Evolutionary conservation across 2,888 invertebrate genomes (phyloP).

Genomic region (Cantharis rufa): DNA sequence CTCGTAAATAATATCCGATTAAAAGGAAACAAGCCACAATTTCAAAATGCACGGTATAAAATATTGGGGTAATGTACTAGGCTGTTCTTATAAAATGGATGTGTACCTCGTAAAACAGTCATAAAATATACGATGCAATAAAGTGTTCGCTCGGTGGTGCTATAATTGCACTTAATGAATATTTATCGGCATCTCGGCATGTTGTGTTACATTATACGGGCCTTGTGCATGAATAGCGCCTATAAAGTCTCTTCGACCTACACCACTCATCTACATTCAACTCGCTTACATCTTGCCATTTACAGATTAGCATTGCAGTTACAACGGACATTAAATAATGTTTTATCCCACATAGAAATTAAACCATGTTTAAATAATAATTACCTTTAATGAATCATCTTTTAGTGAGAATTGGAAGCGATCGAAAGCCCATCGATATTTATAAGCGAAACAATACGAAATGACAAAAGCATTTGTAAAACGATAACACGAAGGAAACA

Average conservation of each 20-base stretch:
- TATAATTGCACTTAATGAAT: slow-evolving; percentile 58
- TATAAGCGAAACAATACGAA: background rate
- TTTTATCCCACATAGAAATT: slow-evolving; percentile 47
- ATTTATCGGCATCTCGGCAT: slow-evolving; percentile 55
- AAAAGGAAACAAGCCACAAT: slow-evolving; percentile 38
- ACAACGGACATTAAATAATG: slow-evolving; percentile 51
- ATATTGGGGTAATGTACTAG: slow-evolving; percentile 42
- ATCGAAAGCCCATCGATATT: background rate
- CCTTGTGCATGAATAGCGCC: slow-evolving; percentile 48
- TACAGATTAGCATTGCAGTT: slow-evolving; percentile 51
- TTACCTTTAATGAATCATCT: background rate
- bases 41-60: slow-evolving; percentile 37
- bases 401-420: background rate
- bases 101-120: slow-evolving; percentile 53
- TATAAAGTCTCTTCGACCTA: slow-evolving; percentile 50
- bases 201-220: slow-evolving; percentile 50
- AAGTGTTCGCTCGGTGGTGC: slow-evolving; percentile 56
- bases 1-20: slow-evolving; percentile 37
- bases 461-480: slow-evolving; percentile 36
- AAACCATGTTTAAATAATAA: slow-evolving; percentile 22
- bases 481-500: slow-evolving; percentile 21
- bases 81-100: slow-evolving; percentile 44
- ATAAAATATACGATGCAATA: slow-evolving; percentile 57
- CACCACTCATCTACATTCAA: slow-evolving; percentile 55
- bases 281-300: slow-evolving; percentile 52